Base-by-base conservation (phyloP, 2,888 invertebrate species). In the Tenthredo livida region DNA sequence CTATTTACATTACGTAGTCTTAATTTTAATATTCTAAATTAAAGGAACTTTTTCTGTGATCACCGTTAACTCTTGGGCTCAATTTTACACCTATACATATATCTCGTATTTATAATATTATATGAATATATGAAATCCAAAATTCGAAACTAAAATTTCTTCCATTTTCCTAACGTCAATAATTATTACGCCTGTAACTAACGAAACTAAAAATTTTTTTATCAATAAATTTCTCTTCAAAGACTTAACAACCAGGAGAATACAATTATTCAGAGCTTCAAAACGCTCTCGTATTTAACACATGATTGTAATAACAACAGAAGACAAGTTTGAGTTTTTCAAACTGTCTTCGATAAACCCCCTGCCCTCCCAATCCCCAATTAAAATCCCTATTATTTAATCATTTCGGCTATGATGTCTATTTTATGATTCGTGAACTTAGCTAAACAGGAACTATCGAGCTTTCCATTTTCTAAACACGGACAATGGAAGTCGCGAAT, bases 401-500 rank as follows among this genome's bases (percentile, higher is more conserved):
- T 90, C 47, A 91, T 85, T 61, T 87, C 86, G 40, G 87, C 86
- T 61, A 92, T 90, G n/a, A 90, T 86, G 84, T 89, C 87, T 33
- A 90, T 89, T 70, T 90, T 92, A 4, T 78, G 80, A 40, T 87
- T 87, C 0, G 54, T 87, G 67, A 89, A 89, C 82, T 87, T 90
- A 61, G 82, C 85, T 73, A 29, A 29, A 86, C 92, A 92, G 43
- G 86, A 84, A 7, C 87, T 47, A 33, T 88, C 86, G 75, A 90
- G 86, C 83, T 12, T 86, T 1, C 84, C 85, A 0, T 85, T 86
- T 25, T 84, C 54, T 29, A 91, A 87, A 84, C 92, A 92, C 1
- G 88, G 86, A 86, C 92, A 92, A 29, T 89, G 78, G 65, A 89
- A 92, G 61, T 88, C 87, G 50, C 88, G 61, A 12, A 89, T 25